Conservation (phyloP, 1,140 invertebrate genomes). For the Drosophila malerkotliana region DNA sequence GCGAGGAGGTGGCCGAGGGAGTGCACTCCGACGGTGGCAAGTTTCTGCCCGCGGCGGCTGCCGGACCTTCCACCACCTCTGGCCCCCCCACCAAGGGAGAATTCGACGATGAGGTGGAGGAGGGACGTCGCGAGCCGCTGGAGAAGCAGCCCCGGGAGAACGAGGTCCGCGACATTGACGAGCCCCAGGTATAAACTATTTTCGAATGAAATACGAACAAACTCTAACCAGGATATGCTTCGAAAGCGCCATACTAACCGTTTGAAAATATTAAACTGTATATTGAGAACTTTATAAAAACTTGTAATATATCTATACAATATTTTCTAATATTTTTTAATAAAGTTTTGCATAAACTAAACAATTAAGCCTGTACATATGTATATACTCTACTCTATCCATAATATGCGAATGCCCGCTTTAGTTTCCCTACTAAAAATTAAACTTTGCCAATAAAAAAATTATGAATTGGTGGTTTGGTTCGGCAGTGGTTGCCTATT, state of each 20-base stretch:
- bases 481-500: slow-evolving; percentile 47
- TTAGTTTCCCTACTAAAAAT: slow-evolving; percentile 21
- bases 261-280: slow-evolving; percentile 49
- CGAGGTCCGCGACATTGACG: slow-evolving; percentile 68
- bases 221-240: slow-evolving; percentile 57
- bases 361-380: slow-evolving; percentile 28
- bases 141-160: slow-evolving; percentile 64
- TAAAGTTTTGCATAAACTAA: slow-evolving; percentile 71
- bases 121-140: slow-evolving; percentile 55
- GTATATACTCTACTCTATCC: slow-evolving; percentile 21
- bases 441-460: slow-evolving; percentile 22
- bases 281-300: slow-evolving; percentile 64
- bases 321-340: slow-evolving; percentile 69
- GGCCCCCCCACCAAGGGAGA: slow-evolving; percentile 38
- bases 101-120: slow-evolving; percentile 54
- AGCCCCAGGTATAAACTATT: slow-evolving; percentile 60
- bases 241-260: slow-evolving; percentile 66
- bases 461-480: slow-evolving; percentile 27
- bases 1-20: slow-evolving; percentile 66
- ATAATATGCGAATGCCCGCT: slow-evolving; percentile 48
- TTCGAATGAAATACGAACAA: slow-evolving; percentile 18
- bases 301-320: slow-evolving; percentile 68
- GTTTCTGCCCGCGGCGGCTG: slow-evolving; percentile 16
- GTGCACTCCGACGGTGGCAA: slow-evolving; percentile 30
- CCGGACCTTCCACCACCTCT: slow-evolving; percentile 33